Evolutionary conservation across 2,113 vertebrate species (phyloP).

Genomic region (Eublepharis macularius): DNA sequence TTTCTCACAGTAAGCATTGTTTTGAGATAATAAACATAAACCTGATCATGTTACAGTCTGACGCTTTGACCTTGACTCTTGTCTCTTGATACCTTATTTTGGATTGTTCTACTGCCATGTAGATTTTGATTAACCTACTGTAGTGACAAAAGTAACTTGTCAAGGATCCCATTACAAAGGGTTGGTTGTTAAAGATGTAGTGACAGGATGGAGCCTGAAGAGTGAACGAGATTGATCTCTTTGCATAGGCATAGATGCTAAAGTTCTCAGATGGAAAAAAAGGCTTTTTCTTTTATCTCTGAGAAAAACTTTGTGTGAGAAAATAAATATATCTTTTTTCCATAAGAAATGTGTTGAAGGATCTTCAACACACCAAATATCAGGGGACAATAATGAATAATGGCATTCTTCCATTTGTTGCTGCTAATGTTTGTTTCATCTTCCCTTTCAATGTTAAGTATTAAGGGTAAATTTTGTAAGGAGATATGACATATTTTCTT

Average conservation of each 20-base stretch:
- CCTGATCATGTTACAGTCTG: slow-evolving; percentile 58
- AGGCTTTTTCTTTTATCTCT: slow-evolving; percentile 41
- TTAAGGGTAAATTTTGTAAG: slow-evolving; percentile 47
- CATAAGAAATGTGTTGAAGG: slow-evolving; percentile 28
- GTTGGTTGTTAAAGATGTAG: slow-evolving; percentile 54
- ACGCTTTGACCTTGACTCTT: slow-evolving; percentile 57
- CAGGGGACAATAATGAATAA: slow-evolving; percentile 35
- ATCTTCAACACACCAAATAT: slow-evolving; percentile 42
- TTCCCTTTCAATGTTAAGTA: slow-evolving; percentile 48
- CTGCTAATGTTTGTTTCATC: slow-evolving; percentile 55
- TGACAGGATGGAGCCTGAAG: slow-evolving; percentile 42
- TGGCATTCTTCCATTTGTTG: slow-evolving; percentile 25
- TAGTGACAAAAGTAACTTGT: slow-evolving; percentile 51
- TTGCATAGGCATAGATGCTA: slow-evolving; percentile 55
- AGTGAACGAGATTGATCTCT: slow-evolving; percentile 33
- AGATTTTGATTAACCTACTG: slow-evolving; percentile 60
- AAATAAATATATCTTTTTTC: slow-evolving; percentile 14
- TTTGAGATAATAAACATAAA: slow-evolving; percentile 56
- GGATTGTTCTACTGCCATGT: slow-evolving; percentile 35
- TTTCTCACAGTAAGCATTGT: slow-evolving; percentile 45
- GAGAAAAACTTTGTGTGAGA: slow-evolving; percentile 24
- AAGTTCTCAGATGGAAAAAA: slow-evolving; percentile 35
- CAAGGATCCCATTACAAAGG: slow-evolving; percentile 38
- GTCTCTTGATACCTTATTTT: slow-evolving; percentile 49
- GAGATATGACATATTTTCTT: slow-evolving; percentile 27